These are phyloP conservation scores for Nematopogon swammerdamellus DNA, from an alignment of 2,888 invertebrate species.

Conservation along the genomic window DNA sequence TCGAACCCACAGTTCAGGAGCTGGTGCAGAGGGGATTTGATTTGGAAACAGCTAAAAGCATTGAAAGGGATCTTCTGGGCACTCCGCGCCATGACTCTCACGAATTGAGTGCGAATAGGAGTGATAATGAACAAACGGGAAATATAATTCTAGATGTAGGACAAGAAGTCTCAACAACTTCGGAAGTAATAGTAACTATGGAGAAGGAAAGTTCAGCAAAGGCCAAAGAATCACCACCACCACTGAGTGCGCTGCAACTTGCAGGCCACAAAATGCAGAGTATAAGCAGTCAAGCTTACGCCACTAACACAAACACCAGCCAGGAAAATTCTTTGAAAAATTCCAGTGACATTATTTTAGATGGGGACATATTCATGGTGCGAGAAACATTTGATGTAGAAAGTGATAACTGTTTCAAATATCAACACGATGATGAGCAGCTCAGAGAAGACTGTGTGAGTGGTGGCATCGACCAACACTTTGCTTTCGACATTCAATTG, in stretches of 20 bases:
- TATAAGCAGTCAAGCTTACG: neutral
- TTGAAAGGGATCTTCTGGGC: constrained; percentile 42
- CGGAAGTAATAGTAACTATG: too few relatives aligned
- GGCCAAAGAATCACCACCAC: too few relatives aligned
- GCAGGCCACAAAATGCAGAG: too few relatives aligned
- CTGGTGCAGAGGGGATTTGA: constrained; percentile 44
- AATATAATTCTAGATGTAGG: too few relatives aligned
- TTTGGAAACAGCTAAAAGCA: constrained; percentile 39
- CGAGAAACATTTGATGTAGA: constrained; percentile 24
- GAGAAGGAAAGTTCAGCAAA: too few relatives aligned
- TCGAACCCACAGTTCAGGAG: constrained; percentile 15
- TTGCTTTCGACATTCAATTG: neutral
- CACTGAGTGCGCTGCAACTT: too few relatives aligned
- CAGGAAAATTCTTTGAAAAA: neutral
- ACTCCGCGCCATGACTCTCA: constrained; percentile 17
- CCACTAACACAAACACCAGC: neutral
- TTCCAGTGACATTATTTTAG: constrained; percentile 1
- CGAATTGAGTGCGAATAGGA: too few relatives aligned
- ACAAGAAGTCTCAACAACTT: too few relatives aligned
- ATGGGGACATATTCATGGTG: neutral
- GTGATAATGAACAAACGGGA: too few relatives aligned
- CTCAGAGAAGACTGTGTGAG: neutral
- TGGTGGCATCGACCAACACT: neutral
- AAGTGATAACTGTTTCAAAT: constrained; percentile 26
- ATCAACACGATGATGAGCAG: constrained; percentile 20